Percentiles rank a stretch among this genome's conserved stretches.
phyloP scores from a whole-genome alignment of 2,113 vertebrate genomes.

The Penelope pileata region DNA sequence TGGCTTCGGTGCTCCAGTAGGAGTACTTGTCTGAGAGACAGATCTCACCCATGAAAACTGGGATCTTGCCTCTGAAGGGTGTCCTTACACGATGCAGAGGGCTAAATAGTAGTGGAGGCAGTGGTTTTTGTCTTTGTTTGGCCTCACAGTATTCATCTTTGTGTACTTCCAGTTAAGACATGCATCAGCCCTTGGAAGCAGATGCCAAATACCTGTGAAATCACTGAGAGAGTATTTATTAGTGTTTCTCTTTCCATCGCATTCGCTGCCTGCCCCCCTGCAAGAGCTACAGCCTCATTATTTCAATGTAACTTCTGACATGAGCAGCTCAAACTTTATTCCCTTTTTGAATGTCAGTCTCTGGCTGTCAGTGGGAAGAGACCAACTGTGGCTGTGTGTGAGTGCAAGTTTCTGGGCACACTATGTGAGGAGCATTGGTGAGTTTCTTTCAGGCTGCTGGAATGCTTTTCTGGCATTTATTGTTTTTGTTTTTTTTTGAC shows the following conservation, averaged over 20 bases:
- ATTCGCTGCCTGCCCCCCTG: background rate
- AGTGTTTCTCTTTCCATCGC: background rate
- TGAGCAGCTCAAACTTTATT: slow-evolving; percentile 65
- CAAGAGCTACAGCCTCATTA: slow-evolving; percentile 32
- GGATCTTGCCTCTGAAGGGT: background rate
- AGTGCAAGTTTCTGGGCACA: slow-evolving; percentile 34
- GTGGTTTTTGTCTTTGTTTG: fast-evolving
- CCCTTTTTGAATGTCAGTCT: slow-evolving; percentile 34
- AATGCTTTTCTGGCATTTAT: slow-evolving; percentile 64
- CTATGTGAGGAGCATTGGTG: slow-evolving; percentile 34
- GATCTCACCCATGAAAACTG: background rate
- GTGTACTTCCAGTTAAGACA: background rate
- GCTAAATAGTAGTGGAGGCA: background rate
- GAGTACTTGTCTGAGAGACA: too few relatives aligned
- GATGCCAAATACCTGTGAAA: background rate
- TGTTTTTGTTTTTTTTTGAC: slow-evolving; percentile 10
- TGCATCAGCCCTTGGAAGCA: background rate
- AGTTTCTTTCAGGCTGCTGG: slow-evolving; percentile 63
- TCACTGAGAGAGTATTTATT: background rate
- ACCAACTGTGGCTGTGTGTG: slow-evolving; percentile 26
- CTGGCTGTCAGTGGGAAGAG: slow-evolving; percentile 43
- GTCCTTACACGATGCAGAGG: background rate
- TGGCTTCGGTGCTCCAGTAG: background rate
- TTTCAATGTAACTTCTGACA: slow-evolving; percentile 69
- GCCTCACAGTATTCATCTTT: background rate